These are phyloP conservation scores for Cryptoprocta ferox DNA, from an alignment of 2,797 vertebrate genomes.

Conservation along the genomic window DNA sequence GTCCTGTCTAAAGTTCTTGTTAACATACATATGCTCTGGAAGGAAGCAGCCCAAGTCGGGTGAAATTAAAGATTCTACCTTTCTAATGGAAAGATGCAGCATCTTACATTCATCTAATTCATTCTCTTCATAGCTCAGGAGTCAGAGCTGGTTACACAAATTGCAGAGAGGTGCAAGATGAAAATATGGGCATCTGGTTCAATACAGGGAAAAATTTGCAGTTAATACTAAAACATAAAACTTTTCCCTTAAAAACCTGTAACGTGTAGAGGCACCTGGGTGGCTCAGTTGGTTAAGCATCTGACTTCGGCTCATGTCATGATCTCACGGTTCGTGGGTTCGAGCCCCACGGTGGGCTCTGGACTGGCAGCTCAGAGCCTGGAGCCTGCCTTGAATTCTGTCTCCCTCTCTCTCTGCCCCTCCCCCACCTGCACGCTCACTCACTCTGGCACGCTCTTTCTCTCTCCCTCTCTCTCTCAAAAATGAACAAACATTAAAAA, in stretches of 20 bases:
- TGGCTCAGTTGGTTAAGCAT: no score
- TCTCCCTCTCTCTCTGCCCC: no score
- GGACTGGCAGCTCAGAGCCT: no score
- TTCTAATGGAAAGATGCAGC: background rate
- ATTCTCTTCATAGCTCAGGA: background rate
- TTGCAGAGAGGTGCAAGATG: background rate
- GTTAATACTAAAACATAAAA: background rate
- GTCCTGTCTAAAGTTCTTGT: background rate
- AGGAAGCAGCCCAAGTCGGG: background rate
- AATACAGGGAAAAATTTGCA: background rate
- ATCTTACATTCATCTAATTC: background rate
- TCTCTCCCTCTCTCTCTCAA: no score
- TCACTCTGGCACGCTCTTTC: no score
- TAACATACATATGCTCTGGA: background rate
- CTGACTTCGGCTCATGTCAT: no score
- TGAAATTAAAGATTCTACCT: fast-evolving
- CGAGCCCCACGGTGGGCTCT: no score
- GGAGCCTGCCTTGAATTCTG: no score
- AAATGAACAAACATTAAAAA: no score
- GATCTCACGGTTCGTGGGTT: no score
- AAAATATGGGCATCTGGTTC: background rate
- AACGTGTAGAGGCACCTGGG: background rate
- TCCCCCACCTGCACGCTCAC: no score
- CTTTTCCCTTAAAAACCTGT: background rate
- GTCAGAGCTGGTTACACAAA: background rate